These are phyloP conservation scores for Luffia ferchaultella DNA, from an alignment of 2,888 invertebrate species.

Conservation along the genomic window DNA sequence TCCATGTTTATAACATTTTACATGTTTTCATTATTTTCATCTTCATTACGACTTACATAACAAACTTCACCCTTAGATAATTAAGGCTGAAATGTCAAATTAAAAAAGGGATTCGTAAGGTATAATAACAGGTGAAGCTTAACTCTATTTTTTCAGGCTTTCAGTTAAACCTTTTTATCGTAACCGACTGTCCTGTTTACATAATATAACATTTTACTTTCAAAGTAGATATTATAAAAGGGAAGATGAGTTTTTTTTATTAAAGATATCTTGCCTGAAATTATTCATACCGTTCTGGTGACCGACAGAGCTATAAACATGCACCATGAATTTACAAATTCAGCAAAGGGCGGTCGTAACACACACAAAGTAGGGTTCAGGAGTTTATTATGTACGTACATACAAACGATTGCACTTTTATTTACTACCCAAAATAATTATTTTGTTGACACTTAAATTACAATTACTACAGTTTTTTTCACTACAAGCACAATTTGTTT, in stretches of 20 bases:
- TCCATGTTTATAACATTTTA: not conserved
- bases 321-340: no score
- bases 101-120: not conserved
- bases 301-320: no score
- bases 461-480: no score
- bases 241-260: not conserved
- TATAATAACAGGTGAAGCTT: not conserved
- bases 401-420: no score
- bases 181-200: conserved; percentile 3
- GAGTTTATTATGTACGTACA: no score
- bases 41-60: not conserved
- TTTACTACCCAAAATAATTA: no score
- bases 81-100: not conserved
- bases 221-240: conserved; percentile 6
- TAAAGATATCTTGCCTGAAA: not conserved
- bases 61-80: not conserved
- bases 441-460: no score
- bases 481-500: no score
- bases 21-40: not conserved
- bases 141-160: not conserved
- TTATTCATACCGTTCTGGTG: no score
- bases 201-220: conserved; percentile 10
- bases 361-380: no score
- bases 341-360: no score
- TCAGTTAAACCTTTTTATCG: not conserved